Percentiles rank a stretch among this genome's conserved stretches.
These are phyloP conservation scores for Syngnathus scovelli DNA, from an alignment of 2,113 vertebrate species.

Conservation along the genomic window DNA sequence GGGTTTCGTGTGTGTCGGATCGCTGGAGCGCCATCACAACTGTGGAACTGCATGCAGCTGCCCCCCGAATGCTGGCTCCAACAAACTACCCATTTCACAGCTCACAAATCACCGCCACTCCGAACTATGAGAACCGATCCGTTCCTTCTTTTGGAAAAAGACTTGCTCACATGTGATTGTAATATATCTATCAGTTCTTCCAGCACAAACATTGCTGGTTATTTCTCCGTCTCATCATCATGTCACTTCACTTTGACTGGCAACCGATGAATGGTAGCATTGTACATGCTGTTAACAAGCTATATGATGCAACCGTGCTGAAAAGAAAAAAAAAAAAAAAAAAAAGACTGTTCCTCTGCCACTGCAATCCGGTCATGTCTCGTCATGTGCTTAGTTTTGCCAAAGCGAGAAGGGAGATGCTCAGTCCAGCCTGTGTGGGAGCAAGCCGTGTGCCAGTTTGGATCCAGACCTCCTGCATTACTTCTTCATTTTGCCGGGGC, in stretches of 20 bases:
- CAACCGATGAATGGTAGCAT: background rate
- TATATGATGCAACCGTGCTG: background rate
- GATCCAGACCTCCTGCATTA: constrained; percentile 33
- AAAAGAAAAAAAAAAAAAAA: background rate
- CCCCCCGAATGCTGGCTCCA: constrained; percentile 39
- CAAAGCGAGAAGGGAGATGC: background rate
- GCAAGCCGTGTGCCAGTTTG: constrained; percentile 10
- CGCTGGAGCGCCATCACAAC: constrained; percentile 49
- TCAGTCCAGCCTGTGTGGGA: constrained; percentile 1
- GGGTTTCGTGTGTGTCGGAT: constrained; percentile 51
- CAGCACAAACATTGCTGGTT: background rate
- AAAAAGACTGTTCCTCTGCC: background rate
- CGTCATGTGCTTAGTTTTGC: background rate
- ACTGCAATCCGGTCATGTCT: background rate
- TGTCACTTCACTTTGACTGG: background rate
- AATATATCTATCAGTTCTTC: constrained; percentile 30
- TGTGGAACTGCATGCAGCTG: constrained; percentile 57
- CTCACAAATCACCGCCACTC: constrained; percentile 56
- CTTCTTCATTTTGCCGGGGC: constrained; percentile 75
- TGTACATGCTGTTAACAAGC: background rate
- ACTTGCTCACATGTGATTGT: constrained; percentile 22
- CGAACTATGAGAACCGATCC: constrained; percentile 53
- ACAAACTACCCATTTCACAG: constrained; percentile 64
- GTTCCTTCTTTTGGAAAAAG: constrained; percentile 43
- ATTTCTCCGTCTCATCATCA: background rate